phyloP scores from a whole-genome alignment of 2,797 vertebrate genomes.

The Cyprinella venusta region DNA sequence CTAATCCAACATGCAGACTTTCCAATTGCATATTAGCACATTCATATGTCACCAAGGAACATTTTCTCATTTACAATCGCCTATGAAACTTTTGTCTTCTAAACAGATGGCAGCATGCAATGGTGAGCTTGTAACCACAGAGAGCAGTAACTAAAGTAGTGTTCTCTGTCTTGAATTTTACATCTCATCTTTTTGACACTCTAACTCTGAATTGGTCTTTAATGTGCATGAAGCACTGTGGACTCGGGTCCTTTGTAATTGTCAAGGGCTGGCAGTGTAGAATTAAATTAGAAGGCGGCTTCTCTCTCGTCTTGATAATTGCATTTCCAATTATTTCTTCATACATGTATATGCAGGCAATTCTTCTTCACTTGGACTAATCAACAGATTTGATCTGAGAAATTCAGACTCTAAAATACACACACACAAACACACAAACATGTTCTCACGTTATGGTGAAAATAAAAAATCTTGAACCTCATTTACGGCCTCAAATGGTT shows the following conservation, averaged over 20 bases:
- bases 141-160: slow-evolving; percentile 12
- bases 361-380: slow-evolving; percentile 13
- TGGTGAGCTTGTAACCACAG: neutral
- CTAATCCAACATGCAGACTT: slow-evolving; percentile 40
- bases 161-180: slow-evolving; percentile 11
- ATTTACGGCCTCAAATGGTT: slow-evolving; percentile 43
- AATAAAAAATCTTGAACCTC: slow-evolving; percentile 60
- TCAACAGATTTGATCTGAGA: slow-evolving; percentile 18
- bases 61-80: slow-evolving; percentile 46
- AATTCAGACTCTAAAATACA: neutral
- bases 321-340: slow-evolving; percentile 51
- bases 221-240: slow-evolving; percentile 9
- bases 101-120: slow-evolving; percentile 11
- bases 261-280: slow-evolving; percentile 30
- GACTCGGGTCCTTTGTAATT: slow-evolving; percentile 2
- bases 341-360: slow-evolving; percentile 21
- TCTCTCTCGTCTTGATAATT: slow-evolving; percentile 36
- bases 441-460: slow-evolving; percentile 23
- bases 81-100: slow-evolving; percentile 30
- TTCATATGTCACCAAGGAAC: slow-evolving; percentile 43
- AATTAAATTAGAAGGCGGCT: slow-evolving; percentile 10
- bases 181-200: slow-evolving; percentile 19
- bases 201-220: neutral
- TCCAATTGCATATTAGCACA: slow-evolving; percentile 22
- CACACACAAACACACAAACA: neutral